These are phyloP conservation scores for Euspilapteryx auroguttella DNA, from an alignment of 2,888 invertebrate genomes.

Conservation along the genomic window DNA sequence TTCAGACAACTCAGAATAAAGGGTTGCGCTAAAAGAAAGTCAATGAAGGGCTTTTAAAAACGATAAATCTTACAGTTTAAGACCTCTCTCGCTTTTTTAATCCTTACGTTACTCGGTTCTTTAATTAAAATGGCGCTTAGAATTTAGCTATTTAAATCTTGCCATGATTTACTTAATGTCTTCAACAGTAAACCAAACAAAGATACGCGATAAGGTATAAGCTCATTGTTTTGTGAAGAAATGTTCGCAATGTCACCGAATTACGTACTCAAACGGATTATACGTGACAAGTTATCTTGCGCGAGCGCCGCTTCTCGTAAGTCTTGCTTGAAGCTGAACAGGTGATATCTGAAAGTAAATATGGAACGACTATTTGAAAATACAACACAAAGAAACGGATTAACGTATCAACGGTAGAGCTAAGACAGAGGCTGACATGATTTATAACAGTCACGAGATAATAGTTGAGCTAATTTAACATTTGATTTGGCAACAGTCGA, in stretches of 20 bases:
- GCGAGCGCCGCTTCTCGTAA: slow-evolving; percentile 50
- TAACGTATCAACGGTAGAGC: slow-evolving; percentile 54
- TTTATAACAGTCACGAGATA: slow-evolving; percentile 40
- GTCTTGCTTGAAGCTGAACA: slow-evolving; percentile 45
- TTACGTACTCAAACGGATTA: slow-evolving; percentile 52
- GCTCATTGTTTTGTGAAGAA: slow-evolving; percentile 38
- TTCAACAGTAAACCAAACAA: too few species aligned
- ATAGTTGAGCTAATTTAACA: slow-evolving; percentile 34
- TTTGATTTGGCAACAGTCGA: slow-evolving; percentile 48
- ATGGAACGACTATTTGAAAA: slow-evolving; percentile 56
- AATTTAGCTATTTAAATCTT: too few species aligned
- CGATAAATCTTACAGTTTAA: slow-evolving; percentile 18
- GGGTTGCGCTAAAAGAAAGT: slow-evolving; percentile 14
- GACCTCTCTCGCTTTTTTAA: too few species aligned
- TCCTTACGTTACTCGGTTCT: too few species aligned
- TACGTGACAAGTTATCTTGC: slow-evolving; percentile 49
- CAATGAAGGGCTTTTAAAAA: slow-evolving; percentile 21
- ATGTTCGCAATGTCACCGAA: slow-evolving; percentile 54
- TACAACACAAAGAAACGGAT: slow-evolving; percentile 56
- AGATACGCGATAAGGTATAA: slow-evolving; percentile 50
- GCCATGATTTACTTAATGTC: too few species aligned
- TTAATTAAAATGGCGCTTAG: too few species aligned
- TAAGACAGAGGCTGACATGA: slow-evolving; percentile 39
- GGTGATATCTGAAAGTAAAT: slow-evolving; percentile 56
- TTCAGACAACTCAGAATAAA: slow-evolving; percentile 24